These are phyloP conservation scores for Gobio gobio DNA, from an alignment of 2,113 vertebrate genomes.

Conservation along the genomic window DNA sequence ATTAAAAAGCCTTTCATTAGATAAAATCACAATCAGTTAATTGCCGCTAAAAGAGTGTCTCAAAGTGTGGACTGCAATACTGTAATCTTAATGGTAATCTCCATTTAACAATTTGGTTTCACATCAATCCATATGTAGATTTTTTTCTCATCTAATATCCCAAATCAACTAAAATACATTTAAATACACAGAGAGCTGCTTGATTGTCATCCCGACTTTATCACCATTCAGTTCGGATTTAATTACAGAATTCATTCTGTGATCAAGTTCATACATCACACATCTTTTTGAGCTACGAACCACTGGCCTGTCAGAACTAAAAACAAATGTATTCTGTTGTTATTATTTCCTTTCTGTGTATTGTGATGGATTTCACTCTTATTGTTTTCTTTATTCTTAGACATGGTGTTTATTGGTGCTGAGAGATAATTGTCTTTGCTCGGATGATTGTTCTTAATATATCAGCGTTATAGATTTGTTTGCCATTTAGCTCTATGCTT, in stretches of 20 bases:
- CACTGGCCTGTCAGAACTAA: conserved; percentile 9
- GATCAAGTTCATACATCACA: not conserved
- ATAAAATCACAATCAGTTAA: not conserved
- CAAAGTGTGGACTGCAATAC: not conserved
- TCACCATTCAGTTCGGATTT: not conserved
- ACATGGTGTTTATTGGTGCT: not conserved
- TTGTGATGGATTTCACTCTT: not conserved
- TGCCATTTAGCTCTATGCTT: not conserved
- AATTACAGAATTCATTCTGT: not conserved
- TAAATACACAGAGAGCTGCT: not conserved
- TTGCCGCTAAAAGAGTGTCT: not conserved
- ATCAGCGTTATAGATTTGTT: not conserved
- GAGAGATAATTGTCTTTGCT: not conserved
- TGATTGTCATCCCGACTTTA: not conserved
- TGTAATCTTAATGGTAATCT: not conserved
- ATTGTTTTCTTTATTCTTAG: not conserved
- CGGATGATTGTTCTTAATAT: not conserved
- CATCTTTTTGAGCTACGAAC: not conserved
- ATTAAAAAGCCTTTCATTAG: not conserved
- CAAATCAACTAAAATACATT: not conserved
- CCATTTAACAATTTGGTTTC: not conserved
- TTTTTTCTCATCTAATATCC: not conserved
- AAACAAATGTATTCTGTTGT: not conserved
- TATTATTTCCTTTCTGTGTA: not conserved
- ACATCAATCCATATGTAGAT: not conserved